Percentiles rank a stretch among this genome's conserved stretches.
Conservation (phyloP, 2,113 vertebrate genomes). For the Psephotus haematonotus region DNA sequence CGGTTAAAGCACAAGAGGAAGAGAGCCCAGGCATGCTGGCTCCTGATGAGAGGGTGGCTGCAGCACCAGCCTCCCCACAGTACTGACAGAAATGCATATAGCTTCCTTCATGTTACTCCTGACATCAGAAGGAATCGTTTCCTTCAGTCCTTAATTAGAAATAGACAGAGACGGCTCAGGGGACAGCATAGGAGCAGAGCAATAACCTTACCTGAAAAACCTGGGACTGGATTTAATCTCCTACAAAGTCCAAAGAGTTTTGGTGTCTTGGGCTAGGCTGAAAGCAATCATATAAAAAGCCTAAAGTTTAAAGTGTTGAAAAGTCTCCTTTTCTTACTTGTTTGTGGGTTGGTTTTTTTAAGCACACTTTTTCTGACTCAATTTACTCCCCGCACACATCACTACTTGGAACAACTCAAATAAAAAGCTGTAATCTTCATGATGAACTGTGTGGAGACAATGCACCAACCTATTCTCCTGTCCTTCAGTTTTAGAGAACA, state of each 20-base stretch:
- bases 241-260: conserved; percentile 33
- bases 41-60: neutral
- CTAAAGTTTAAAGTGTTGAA: neutral
- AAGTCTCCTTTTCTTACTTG: neutral
- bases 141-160: conserved; percentile 52
- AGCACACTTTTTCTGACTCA: neutral
- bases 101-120: neutral
- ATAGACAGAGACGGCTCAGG: conserved; percentile 6
- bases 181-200: conserved; percentile 20
- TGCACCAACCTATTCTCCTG: neutral
- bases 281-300: conserved; percentile 30
- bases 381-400: neutral
- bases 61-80: neutral
- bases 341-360: neutral
- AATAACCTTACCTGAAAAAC: conserved; percentile 49
- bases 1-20: neutral
- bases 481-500: neutral
- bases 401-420: neutral
- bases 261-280: neutral
- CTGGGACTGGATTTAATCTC: conserved; percentile 47
- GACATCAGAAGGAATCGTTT: neutral
- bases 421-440: neutral
- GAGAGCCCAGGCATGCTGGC: fast-evolving
- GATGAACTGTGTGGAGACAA: neutral
- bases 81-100: neutral